A percentile compares a stretch with the other conserved stretches of the same genome.
These are phyloP conservation scores for Celastrina argiolus DNA, from an alignment of 2,888 invertebrate species.

Conservation along the genomic window DNA sequence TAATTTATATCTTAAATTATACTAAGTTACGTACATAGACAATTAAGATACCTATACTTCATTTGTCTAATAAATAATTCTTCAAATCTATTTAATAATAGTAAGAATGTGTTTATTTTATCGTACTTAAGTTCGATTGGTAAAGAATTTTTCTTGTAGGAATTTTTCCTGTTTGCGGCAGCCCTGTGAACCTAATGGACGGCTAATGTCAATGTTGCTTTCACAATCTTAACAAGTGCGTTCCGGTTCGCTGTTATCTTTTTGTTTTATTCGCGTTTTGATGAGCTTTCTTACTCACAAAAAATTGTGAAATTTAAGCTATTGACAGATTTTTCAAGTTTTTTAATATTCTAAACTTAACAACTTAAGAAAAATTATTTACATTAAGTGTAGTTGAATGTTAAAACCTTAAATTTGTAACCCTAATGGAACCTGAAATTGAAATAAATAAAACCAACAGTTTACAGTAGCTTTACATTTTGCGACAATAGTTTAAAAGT, in stretches of 20 bases:
- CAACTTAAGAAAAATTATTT: neutral
- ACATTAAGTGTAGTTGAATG: neutral
- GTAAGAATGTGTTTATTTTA: too few relatives aligned
- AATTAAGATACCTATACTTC: too few relatives aligned
- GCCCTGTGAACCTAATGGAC: conserved; percentile 50
- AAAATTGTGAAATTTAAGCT: conserved; percentile 7
- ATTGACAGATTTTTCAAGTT: neutral
- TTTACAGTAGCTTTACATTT: neutral
- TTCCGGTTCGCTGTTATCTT: conserved; percentile 54
- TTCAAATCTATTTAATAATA: too few relatives aligned
- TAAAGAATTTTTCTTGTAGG: neutral
- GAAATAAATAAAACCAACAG: too few relatives aligned
- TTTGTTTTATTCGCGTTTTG: conserved; percentile 46
- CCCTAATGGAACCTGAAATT: too few relatives aligned
- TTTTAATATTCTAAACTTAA: neutral
- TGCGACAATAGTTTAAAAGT: neutral
- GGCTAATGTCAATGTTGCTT: conserved; percentile 73
- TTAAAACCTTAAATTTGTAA: too few relatives aligned
- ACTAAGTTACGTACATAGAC: too few relatives aligned
- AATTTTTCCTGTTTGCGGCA: neutral
- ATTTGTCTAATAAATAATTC: too few relatives aligned
- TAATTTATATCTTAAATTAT: too few relatives aligned
- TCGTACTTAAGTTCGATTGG: too few relatives aligned
- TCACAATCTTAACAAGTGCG: conserved; percentile 56
- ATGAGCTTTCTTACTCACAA: conserved; percentile 48